Evolutionary conservation across 1,140 invertebrate genomes (phyloP), one percentile per base, ranked within the genome.

Genomic region (Drosophila funebris): DNA sequence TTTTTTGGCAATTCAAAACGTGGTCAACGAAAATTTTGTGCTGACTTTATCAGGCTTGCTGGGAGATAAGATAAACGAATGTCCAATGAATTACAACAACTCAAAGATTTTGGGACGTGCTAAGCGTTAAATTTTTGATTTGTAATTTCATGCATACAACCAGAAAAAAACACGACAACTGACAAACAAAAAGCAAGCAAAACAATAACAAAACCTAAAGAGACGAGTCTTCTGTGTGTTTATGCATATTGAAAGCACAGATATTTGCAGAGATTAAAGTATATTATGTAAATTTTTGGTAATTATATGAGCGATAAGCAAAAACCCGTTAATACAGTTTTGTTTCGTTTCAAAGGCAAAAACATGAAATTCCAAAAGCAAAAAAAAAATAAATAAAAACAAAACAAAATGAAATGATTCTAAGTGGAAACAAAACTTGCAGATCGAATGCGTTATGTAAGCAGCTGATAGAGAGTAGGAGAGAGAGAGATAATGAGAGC

Each of bases 91-190:
- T 69, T 63, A 69, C 41, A 73, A 63, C 41, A 63, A 69, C 54
- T 16, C 13, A 22, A 3, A 7, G 11, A 3, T 22, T 39, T 54
- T 61, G 36, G 43, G 27, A 74, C 66, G 72, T 74, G 72, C 50
- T 33, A 43, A 54, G 31, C 39, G 56, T 24, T 43, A 2, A 27
- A 43, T 48, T 60, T 61, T 33, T 31, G 53, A 33, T 67, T 67
- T 72, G 62, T 68, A 68, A 60, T 68, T 50, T 61, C 44, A 68
- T 60, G 64, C 50, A 72, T 58, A 67, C 66, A 80, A 85, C 73
- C 81, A 85, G 81, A 81, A 87, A 81, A 77, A 85, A 77, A 85
- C 57, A 36, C 9, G 80, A 76, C 9, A 53, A 50, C 46, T 13
- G 48, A 76, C 18, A 53, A 73, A 62, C 44, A 56, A 56, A 63